A percentile compares a stretch with the other conserved stretches of the same genome.
These are phyloP conservation scores for Mustelus asterias DNA, from an alignment of 2,113 vertebrate genomes.

Conservation along the genomic window DNA sequence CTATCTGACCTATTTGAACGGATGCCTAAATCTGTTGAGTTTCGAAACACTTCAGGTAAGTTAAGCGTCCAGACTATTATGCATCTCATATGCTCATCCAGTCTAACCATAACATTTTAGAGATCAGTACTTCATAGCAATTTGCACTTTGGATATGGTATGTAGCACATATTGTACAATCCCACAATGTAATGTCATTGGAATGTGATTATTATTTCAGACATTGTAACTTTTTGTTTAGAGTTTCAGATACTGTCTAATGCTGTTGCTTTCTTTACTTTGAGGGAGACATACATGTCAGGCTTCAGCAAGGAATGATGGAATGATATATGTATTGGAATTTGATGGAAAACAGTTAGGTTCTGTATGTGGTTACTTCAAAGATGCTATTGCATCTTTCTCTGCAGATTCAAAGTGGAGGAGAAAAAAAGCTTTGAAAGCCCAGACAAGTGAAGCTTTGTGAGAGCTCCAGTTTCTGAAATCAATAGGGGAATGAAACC, in stretches of 20 bases:
- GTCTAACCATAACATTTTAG: not conserved
- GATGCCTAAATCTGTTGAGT: not conserved
- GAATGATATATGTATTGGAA: not conserved
- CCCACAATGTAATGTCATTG: not conserved
- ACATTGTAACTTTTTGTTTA: not conserved
- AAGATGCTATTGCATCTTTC: not conserved
- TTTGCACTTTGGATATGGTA: not conserved
- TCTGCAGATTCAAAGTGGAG: not conserved
- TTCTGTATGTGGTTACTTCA: not conserved
- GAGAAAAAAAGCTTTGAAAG: not conserved
- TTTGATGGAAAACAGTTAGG: not conserved
- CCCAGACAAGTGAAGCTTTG: not conserved
- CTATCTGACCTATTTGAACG: not conserved
- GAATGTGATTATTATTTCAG: not conserved
- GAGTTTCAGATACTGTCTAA: not conserved
- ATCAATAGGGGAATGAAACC: conserved; percentile 19
- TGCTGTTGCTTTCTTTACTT: too few species aligned
- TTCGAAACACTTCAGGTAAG: not conserved
- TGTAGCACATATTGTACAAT: not conserved
- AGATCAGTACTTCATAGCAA: not conserved
- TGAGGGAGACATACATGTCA: not conserved
- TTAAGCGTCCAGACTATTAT: not conserved
- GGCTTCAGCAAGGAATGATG: not conserved
- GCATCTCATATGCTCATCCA: not conserved
- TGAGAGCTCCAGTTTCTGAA: not conserved